phyloP scores from a whole-genome alignment of 2,888 invertebrate species.

The Amorpha juglandis region DNA sequence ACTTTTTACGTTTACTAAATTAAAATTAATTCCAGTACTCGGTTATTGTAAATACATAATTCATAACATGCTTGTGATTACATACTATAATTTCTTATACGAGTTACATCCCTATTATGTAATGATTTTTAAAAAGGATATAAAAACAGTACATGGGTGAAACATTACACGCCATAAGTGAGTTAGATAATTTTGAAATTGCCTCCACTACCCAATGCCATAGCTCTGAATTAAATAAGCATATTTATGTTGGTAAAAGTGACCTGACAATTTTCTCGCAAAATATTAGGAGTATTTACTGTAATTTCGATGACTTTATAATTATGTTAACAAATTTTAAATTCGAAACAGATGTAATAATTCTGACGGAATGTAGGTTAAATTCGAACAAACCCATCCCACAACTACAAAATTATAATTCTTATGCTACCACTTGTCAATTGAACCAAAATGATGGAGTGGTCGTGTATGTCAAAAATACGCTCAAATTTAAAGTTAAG shows the following conservation, averaged over 20 bases:
- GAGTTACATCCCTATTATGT: not conserved
- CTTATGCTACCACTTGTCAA: slow-evolving; percentile 25
- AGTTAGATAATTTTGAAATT: not conserved
- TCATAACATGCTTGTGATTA: too few relatives aligned
- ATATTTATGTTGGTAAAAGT: not conserved
- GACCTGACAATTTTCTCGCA: slow-evolving; percentile 34
- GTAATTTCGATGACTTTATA: slow-evolving; percentile 34
- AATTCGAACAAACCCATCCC: slow-evolving; percentile 32
- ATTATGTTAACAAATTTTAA: slow-evolving; percentile 28
- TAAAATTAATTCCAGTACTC: too few relatives aligned
- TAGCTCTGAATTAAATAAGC: not conserved
- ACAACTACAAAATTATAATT: slow-evolving; percentile 31
- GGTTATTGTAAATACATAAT: too few relatives aligned
- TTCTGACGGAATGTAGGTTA: slow-evolving; percentile 36
- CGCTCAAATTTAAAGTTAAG: slow-evolving; percentile 13
- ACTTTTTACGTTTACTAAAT: too few relatives aligned
- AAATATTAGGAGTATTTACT: slow-evolving; percentile 37
- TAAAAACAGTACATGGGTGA: not conserved
- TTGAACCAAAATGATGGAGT: slow-evolving; percentile 38
- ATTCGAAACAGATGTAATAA: slow-evolving; percentile 34
- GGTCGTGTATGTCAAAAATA: slow-evolving; percentile 31
- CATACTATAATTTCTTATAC: not conserved
- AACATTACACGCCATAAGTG: not conserved
- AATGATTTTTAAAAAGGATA: not conserved
- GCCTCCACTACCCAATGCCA: not conserved